Conservation (phyloP, 2,797 vertebrate species). For the Notamacropus eugenii region DNA sequence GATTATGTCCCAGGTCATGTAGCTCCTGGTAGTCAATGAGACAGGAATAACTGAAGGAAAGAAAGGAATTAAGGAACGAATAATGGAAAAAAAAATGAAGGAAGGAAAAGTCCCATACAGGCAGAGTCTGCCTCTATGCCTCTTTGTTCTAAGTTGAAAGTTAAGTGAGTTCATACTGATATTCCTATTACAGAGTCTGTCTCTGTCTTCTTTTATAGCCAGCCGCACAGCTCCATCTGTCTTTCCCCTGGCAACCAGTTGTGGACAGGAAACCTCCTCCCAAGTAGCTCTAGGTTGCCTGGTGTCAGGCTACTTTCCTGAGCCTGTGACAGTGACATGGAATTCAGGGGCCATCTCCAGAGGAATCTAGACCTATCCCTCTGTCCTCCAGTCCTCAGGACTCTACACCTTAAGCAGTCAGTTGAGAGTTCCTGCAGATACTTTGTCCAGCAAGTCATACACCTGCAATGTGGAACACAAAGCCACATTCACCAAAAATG, state of each 20-base stretch:
- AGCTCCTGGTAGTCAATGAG: neutral
- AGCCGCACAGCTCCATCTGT: conserved; percentile 14
- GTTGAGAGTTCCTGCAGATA: conserved; percentile 7
- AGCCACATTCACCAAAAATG: neutral
- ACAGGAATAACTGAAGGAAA: neutral
- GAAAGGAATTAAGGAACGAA: no score
- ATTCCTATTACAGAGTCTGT: neutral
- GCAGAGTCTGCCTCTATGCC: neutral
- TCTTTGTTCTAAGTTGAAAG: neutral
- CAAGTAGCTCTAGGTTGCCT: conserved; percentile 24
- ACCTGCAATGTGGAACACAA: conserved; percentile 60
- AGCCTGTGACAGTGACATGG: conserved; percentile 57
- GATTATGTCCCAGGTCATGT: neutral
- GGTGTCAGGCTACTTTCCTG: conserved; percentile 60
- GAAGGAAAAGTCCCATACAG: neutral
- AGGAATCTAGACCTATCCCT: neutral
- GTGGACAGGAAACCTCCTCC: accelerated
- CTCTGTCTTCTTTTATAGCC: conserved; percentile 53
- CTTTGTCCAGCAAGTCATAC: neutral
- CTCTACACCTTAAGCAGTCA: conserved; percentile 59
- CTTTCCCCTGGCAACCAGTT: conserved; percentile 40
- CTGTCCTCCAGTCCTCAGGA: accelerated
- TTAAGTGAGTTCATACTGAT: accelerated
- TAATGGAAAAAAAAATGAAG: neutral
- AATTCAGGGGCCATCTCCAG: conserved; percentile 15